Evolutionary conservation across 2,888 invertebrate genomes (phyloP).

Genomic region (Lucinisca nassula): DNA sequence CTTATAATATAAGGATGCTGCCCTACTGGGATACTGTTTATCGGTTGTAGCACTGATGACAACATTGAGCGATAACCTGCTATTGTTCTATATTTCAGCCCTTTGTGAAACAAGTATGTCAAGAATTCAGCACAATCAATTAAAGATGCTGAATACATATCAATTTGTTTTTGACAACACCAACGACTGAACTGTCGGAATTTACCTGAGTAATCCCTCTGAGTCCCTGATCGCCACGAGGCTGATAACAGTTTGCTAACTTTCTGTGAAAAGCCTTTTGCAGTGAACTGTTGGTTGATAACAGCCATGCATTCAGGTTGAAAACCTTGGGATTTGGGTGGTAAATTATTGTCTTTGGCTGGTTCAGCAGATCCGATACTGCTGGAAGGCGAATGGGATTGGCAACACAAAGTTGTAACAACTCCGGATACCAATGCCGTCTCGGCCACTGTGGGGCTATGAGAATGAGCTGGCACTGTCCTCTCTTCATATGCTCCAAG

Average conservation of each 20-base stretch:
- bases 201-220: constrained; percentile 36
- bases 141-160: constrained; percentile 38
- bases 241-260: too few relatives aligned
- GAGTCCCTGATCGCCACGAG: constrained; percentile 23
- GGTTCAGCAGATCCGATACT: not conserved
- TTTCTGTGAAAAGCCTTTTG: constrained; percentile 22
- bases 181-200: too few relatives aligned
- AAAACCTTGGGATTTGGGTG: constrained; percentile 28
- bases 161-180: too few relatives aligned
- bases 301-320: constrained; percentile 46
- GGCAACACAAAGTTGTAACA: too few relatives aligned
- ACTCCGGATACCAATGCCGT: too few relatives aligned
- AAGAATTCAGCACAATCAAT: constrained; percentile 37
- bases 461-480: constrained; percentile 32
- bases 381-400: constrained; percentile 23
- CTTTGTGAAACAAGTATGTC: constrained; percentile 24
- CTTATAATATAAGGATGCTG: constrained; percentile 42
- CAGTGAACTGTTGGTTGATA: constrained; percentile 33
- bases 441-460: constrained; percentile 45
- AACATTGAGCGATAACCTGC: constrained; percentile 42
- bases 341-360: not conserved
- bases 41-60: constrained; percentile 32
- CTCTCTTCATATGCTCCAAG: constrained; percentile 26
- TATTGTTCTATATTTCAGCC: constrained; percentile 33
- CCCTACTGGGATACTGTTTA: constrained; percentile 31